Evolutionary conservation across 2,113 vertebrate species (phyloP).

Genomic region (Bos taurus): ARS-UCD2.0 NC_037329.1:69417001-69417500

Average conservation of each 20-base stretch:
- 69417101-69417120: not conserved
- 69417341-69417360: not conserved
- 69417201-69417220: not conserved
- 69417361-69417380: not conserved
- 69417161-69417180: not conserved
- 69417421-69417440: not conserved
- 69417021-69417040: not conserved
- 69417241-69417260: not conserved
- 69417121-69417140: not conserved
- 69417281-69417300: not conserved
- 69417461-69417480: not conserved
- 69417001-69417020: not conserved
- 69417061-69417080: not conserved
- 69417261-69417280: not conserved
- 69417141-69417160: not conserved
- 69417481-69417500: not conserved
- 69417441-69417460: not conserved
- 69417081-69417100: not conserved
- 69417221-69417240: not conserved
- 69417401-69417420: not conserved
- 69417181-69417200: not conserved
- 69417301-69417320: not conserved
- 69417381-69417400: not conserved
- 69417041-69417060: not conserved
- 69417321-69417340: not conserved